Base-by-base conservation (phyloP, 2,888 invertebrate genomes). In the Stramonita haemastoma region DNA sequence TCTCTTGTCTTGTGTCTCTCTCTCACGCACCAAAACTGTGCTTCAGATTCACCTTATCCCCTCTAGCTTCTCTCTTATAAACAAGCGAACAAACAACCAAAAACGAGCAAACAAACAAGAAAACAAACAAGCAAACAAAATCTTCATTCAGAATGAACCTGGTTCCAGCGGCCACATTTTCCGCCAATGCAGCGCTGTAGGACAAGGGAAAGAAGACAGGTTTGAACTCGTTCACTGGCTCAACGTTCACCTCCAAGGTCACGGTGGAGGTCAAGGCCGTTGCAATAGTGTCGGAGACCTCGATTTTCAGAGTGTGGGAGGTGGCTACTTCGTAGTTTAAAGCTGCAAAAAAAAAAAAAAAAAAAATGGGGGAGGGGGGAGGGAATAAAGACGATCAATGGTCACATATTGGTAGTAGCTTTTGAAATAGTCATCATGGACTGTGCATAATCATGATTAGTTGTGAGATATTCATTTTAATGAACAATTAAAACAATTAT, bases 211-310 rank as follows among this genome's bases (percentile, higher is more conserved):
- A 8, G 66, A 94, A 94, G 0, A 90, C 57, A 15, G 94, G 94
- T 26, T 89, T 90, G 22, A 92, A 93, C 70, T 94, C 93, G 87
- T 94, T 94, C 1, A 93, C 90, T 86, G 93, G 92, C 15, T 89
- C 89, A 22, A 94, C 91, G 29, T 90, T 87, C 36, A 94, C 91
- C 60, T 90, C 91, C 0, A 93, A 90, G n/a, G 91, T 91, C 32
- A 93, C 90, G 0, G 90, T 89, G 15, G 92, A 91, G n/a, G 91
- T 92, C 81, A 36, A 60, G 5, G 19, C 84, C 46, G n/a, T 81
- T 8, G 89, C 87, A 34, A 77, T 90, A 13, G 77, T 73, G 83
- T 92, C 92, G 22, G 66, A 46, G 19, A 91, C 91, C 32, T 70
- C 57, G 6, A 93, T 85, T 2, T 90, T 91, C 84, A 93, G 83